Conservation (phyloP, 2,113 vertebrate genomes). For the Camarhynchus parvulus region DNA sequence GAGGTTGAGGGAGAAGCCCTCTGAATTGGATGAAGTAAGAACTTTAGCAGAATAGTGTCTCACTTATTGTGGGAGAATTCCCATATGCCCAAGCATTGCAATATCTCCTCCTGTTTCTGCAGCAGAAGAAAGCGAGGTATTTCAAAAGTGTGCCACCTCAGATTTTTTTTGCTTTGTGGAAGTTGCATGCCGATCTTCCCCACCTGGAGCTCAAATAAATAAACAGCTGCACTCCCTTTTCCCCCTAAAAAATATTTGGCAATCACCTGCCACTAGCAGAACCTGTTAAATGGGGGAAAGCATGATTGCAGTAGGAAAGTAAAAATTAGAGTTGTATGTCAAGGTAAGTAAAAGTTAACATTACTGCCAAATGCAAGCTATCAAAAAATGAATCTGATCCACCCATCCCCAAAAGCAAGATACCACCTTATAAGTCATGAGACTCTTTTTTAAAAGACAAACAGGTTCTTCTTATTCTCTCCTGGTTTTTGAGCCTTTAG, state of each 20-base stretch:
- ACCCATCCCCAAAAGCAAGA: slow-evolving; percentile 58
- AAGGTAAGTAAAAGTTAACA: slow-evolving; percentile 22
- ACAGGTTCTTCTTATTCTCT: slow-evolving; percentile 38
- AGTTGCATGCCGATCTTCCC: neutral
- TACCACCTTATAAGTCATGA: slow-evolving; percentile 53
- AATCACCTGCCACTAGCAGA: slow-evolving; percentile 41
- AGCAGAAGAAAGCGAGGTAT: slow-evolving; percentile 13
- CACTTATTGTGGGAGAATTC: slow-evolving; percentile 80
- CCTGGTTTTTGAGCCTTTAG: slow-evolving; percentile 43
- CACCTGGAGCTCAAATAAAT: neutral
- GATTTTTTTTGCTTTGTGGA: neutral
- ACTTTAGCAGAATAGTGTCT: neutral
- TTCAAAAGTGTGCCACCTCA: slow-evolving; percentile 9
- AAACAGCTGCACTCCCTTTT: slow-evolving; percentile 1
- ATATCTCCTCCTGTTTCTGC: slow-evolving; percentile 67
- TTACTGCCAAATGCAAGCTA: slow-evolving; percentile 13
- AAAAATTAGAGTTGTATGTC: slow-evolving; percentile 14
- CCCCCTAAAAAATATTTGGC: slow-evolving; percentile 35
- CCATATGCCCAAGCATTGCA: slow-evolving; percentile 51
- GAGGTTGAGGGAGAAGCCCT: slow-evolving; percentile 9
- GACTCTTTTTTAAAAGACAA: neutral
- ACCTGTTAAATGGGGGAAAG: slow-evolving; percentile 50
- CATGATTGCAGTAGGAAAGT: neutral
- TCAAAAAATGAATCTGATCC: slow-evolving; percentile 32
- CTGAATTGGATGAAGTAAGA: slow-evolving; percentile 5